These are phyloP conservation scores for Dinocampus coccinellae DNA, from an alignment of 2,888 invertebrate genomes.

Conservation along the genomic window DNA sequence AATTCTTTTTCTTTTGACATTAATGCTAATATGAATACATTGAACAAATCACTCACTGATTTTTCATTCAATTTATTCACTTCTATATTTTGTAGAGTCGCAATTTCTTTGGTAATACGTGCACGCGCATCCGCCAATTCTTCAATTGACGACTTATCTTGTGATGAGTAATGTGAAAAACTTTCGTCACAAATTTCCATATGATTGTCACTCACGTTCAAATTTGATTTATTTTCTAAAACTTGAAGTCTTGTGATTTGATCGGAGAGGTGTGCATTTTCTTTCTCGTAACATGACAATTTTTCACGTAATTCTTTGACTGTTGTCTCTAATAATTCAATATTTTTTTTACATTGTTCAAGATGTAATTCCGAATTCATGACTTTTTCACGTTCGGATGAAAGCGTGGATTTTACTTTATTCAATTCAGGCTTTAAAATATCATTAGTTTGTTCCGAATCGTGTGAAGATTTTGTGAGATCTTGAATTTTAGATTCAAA, in stretches of 20 bases:
- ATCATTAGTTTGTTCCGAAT: conserved; percentile 4
- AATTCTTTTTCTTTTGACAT: conserved; percentile 61
- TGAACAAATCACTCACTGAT: conserved; percentile 54
- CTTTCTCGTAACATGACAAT: conserved; percentile 65
- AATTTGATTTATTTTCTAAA: conserved; percentile 37
- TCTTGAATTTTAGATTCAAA: conserved; percentile 24
- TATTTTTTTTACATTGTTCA: conserved; percentile 9
- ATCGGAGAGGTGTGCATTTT: conserved; percentile 49
- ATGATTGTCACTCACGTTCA: conserved; percentile 33
- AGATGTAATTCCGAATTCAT: neutral
- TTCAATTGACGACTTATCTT: conserved; percentile 51
- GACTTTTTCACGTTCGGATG: neutral
- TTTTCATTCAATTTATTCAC: conserved; percentile 41
- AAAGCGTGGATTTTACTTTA: conserved; percentile 3
- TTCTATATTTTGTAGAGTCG: conserved; percentile 45
- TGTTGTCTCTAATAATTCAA: neutral
- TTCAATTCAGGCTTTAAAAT: conserved; percentile 2
- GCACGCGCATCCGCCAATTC: conserved; percentile 52
- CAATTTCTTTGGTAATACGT: conserved; percentile 58
- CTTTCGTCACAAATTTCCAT: conserved; percentile 37
- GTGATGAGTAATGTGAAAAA: conserved; percentile 1
- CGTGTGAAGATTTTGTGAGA: conserved; percentile 19
- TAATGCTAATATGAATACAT: conserved; percentile 53
- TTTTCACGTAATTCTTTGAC: conserved; percentile 40
- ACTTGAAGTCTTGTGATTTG: conserved; percentile 43